Conservation (phyloP, 1,140 invertebrate genomes). For the Hypothenemus hampei region DNA sequence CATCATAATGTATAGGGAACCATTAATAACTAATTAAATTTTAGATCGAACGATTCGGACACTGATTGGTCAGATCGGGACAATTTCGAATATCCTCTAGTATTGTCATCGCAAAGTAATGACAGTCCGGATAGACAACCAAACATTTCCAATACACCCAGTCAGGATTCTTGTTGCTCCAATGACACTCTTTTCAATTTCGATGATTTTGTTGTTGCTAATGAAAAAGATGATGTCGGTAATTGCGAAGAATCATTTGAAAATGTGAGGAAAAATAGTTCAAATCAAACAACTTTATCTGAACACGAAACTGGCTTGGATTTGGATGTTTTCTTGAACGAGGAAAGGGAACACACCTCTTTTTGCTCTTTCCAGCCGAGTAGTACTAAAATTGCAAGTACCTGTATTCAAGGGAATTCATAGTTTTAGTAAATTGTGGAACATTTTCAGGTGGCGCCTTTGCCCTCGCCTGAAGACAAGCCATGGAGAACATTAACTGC, state of each 20-base stretch:
- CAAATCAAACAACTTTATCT: background rate
- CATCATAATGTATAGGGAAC: background rate
- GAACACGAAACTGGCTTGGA: background rate
- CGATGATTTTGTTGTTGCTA: conserved; percentile 45
- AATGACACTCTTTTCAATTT: conserved; percentile 58
- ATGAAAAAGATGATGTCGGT: conserved; percentile 3
- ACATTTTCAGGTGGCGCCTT: conserved; percentile 31
- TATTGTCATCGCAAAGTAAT: conserved; percentile 29
- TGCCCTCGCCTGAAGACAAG: conserved; percentile 43
- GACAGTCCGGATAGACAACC: conserved; percentile 33
- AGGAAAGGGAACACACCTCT: conserved; percentile 14
- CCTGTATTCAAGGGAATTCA: background rate
- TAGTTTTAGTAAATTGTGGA: background rate
- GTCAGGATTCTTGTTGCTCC: conserved; percentile 57
- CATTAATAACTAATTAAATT: background rate
- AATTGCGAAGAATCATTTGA: background rate
- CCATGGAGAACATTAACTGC: conserved; percentile 41
- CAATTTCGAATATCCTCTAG: conserved; percentile 16
- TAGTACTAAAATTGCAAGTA: conserved; percentile 7
- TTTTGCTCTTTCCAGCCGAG: background rate
- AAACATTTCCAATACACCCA: conserved; percentile 52
- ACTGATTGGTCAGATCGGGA: conserved; percentile 38
- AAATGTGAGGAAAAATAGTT: background rate
- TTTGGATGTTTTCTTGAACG: conserved; percentile 7
- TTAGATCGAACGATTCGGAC: conserved; percentile 21